Conservation (phyloP, 1,140 invertebrate species). For the Philotrypesis tridentata region DNA sequence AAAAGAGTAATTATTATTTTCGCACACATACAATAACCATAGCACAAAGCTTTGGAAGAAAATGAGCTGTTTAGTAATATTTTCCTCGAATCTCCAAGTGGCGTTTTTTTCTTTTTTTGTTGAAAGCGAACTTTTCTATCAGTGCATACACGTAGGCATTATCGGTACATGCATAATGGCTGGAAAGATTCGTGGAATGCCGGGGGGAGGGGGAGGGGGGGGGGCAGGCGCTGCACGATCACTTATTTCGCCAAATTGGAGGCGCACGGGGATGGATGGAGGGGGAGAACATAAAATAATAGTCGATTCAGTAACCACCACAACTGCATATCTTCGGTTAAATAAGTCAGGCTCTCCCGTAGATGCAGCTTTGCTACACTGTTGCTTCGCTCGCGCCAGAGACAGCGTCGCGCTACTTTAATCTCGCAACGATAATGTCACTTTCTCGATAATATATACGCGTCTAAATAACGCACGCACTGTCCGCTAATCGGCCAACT, state of each 20-base stretch:
- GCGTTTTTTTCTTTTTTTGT: no score
- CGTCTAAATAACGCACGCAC: constrained; percentile 29
- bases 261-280: no score
- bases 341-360: constrained; percentile 13
- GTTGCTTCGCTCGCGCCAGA: not conserved
- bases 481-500: no score
- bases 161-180: not conserved
- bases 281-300: no score
- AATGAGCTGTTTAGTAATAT: no score
- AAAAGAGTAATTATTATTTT: no score
- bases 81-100: no score
- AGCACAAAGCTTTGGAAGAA: no score
- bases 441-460: constrained; percentile 5
- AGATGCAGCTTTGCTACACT: not conserved
- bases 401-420: not conserved
- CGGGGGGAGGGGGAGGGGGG: no score
- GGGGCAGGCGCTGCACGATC: no score
- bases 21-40: no score
- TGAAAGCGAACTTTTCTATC: no score
- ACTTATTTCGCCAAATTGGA: not conserved
- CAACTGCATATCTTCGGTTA: not conserved
- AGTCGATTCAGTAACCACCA: not conserved
- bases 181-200: not conserved
- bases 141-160: not conserved
- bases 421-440: not conserved